Base-by-base conservation (phyloP, 2,888 invertebrate genomes). In the Orthonevra nobilis region DNA sequence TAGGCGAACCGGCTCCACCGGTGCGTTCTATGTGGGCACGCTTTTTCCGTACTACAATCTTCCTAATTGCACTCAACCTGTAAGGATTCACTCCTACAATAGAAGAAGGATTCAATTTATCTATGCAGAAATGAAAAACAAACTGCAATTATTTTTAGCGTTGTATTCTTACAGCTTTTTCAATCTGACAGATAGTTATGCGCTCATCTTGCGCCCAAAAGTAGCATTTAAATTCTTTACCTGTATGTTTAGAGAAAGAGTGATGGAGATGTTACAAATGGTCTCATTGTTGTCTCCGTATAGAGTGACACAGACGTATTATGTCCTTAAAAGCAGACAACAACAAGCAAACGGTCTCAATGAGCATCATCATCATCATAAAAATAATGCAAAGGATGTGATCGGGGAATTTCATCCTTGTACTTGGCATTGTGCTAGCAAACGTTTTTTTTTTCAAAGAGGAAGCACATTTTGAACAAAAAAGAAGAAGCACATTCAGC, bases 201-300 rank as follows among this genome's bases (percentile, higher is more conserved):
- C n/a, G n/a, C n/a, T n/a, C 40, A 63, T 48, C 48, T 63, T 48
- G 40, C 32, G 63, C 50, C 63, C 50, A 63, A 32, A 17, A 50
- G 63, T 50, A 50, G 32, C 50, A 50, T 63, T 63, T 63, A 63
- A 50, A 50, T 50, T 30, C 50, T 32, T 63, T 48, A 30, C 23
- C 48, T 12, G 48, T 30, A 40, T 20, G 50, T 30, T 30, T 17
- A 50, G 30, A 38, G 30, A 4, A n/a, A n/a, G n/a, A n/a, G n/a
- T n/a, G n/a, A n/a, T n/a, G n/a, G n/a, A n/a, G 12, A 19, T 40
- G 28, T 38, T 23, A 5, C 63, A 63, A 50, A 50, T 50, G 19
- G 5, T 30, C 38, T 38, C 40, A 63, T 40, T 50, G 40, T 50
- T 34, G 34, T 20, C n/a, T n/a, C n/a, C n/a, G n/a, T n/a, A n/a